phyloP scores from a whole-genome alignment of 2,797 vertebrate species.

The Chaunax sp. region DNA sequence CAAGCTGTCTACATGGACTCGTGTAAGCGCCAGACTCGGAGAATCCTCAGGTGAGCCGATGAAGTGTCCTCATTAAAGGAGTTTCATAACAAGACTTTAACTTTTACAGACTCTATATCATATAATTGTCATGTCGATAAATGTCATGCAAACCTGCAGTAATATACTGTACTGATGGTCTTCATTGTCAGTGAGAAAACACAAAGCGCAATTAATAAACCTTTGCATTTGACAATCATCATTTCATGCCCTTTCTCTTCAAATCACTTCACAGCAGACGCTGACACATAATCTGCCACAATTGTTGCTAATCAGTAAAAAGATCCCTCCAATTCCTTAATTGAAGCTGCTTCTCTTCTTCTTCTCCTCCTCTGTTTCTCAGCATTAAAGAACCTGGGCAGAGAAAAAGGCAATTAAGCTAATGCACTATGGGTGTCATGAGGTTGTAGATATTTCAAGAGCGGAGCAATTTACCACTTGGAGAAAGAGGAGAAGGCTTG shows the following conservation, averaged over 20 bases:
- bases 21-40: conserved; percentile 32
- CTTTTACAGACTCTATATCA: conserved; percentile 19
- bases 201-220: conserved; percentile 46
- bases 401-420: conserved; percentile 94
- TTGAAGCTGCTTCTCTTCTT: conserved; percentile 20
- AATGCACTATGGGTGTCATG: conserved; percentile 94
- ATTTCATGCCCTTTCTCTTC: conserved; percentile 49
- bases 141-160: conserved; percentile 1
- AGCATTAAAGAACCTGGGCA: conserved; percentile 58
- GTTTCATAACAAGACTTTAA: conserved; percentile 30
- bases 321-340: conserved; percentile 60
- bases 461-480: conserved; percentile 94
- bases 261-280: conserved; percentile 40
- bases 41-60: conserved; percentile 63
- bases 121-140: background rate
- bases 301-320: conserved; percentile 70
- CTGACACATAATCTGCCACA: conserved; percentile 49
- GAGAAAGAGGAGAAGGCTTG: conserved; percentile 89
- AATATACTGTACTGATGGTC: conserved; percentile 2
- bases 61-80: conserved; percentile 53
- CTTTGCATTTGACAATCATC: conserved; percentile 44
- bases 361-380: conserved; percentile 35
- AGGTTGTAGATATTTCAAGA: conserved; percentile 98
- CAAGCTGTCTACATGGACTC: conserved; percentile 72
- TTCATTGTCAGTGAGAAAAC: conserved; percentile 19